These are phyloP conservation scores for Acanthoscelides obtectus DNA, from an alignment of 2,888 invertebrate species.

Conservation along the genomic window DNA sequence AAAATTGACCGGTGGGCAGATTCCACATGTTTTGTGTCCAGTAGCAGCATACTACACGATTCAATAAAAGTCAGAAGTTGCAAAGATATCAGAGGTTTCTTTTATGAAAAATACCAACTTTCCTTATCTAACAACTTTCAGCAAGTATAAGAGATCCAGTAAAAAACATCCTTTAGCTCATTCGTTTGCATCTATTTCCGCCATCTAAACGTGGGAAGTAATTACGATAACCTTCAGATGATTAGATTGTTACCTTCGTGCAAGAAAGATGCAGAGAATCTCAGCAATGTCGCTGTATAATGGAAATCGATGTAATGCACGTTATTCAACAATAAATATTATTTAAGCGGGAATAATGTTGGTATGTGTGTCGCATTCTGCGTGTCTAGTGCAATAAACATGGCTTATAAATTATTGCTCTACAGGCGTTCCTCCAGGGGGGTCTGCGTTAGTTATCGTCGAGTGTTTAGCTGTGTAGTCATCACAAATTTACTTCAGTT, in stretches of 20 bases:
- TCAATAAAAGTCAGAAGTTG: too few species aligned
- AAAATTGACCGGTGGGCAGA: too few species aligned
- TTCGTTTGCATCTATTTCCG: too few species aligned
- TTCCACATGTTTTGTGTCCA: too few species aligned
- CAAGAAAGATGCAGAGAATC: not conserved
- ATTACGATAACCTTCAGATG: not conserved
- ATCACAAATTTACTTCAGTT: not conserved
- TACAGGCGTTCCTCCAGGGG: not conserved
- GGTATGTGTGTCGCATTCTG: not conserved
- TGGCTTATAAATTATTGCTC: not conserved
- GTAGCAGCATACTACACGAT: too few species aligned
- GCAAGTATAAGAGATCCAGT: too few species aligned
- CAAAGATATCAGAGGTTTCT: too few species aligned
- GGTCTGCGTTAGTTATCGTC: not conserved
- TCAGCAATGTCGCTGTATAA: not conserved
- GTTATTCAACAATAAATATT: not conserved
- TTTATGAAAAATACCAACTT: too few species aligned
- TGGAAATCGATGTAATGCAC: not conserved
- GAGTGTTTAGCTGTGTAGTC: not conserved
- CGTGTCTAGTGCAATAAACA: not conserved
- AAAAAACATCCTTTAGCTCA: too few species aligned
- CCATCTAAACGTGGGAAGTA: not conserved
- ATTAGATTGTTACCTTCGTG: not conserved
- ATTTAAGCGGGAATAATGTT: not conserved
- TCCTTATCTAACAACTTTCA: too few species aligned